A percentile compares a stretch with the other conserved stretches of the same genome.
Conservation (phyloP, 2,888 invertebrate species). For the Synanthedon formicaeformis region DNA sequence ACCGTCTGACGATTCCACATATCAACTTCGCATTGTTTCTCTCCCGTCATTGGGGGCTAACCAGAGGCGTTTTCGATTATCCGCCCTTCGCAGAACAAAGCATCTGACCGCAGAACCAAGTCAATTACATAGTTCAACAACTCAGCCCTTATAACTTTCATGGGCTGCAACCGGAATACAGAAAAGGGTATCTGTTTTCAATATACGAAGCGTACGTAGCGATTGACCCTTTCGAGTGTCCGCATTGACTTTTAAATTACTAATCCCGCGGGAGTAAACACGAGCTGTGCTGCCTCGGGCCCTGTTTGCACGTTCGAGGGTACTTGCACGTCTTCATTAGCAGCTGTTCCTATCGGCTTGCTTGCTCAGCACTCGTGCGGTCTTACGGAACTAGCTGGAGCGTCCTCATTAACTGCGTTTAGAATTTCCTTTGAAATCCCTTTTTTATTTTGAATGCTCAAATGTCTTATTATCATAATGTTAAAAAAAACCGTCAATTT, state of each 20-base stretch:
- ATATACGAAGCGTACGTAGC: conserved; percentile 56
- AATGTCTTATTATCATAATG: conserved; percentile 7
- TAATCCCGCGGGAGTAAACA: conserved; percentile 66
- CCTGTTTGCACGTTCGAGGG: conserved; percentile 62
- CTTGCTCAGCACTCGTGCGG: conserved; percentile 51
- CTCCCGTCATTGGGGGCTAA: conserved; percentile 59
- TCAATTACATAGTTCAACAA: conserved; percentile 72
- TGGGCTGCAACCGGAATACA: conserved; percentile 66
- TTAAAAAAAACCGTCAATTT: conserved; percentile 31
- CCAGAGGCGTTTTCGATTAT: conserved; percentile 70
- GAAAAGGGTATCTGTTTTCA: conserved; percentile 70
- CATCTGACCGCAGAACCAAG: conserved; percentile 66
- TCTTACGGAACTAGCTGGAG: conserved; percentile 2
- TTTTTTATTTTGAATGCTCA: not conserved
- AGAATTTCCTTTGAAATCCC: conserved; percentile 1
- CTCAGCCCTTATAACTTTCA: conserved; percentile 71
- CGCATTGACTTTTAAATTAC: conserved; percentile 72
- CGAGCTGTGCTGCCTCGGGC: conserved; percentile 49
- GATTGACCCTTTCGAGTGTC: conserved; percentile 70
- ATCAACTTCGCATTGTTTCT: conserved; percentile 68
- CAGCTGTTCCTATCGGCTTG: conserved; percentile 26
- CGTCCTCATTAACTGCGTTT: conserved; percentile 2
- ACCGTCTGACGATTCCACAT: conserved; percentile 62
- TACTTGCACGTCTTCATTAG: conserved; percentile 67
- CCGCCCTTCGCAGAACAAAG: conserved; percentile 64